Base-by-base conservation (phyloP, 2,113 vertebrate genomes). In the Microcebus lehilahytsara region DNA sequence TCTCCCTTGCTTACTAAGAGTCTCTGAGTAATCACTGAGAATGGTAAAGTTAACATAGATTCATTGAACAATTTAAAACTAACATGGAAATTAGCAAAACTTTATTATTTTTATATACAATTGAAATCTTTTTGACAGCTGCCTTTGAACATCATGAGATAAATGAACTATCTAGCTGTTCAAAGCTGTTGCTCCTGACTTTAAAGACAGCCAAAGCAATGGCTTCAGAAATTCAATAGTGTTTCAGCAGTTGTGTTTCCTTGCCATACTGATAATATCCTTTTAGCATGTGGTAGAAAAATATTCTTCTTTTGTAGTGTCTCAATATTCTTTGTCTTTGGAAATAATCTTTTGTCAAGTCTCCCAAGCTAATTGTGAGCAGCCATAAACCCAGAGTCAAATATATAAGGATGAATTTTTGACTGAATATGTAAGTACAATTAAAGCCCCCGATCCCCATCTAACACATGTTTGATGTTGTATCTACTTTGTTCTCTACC, bases 161-260 rank as follows among this genome's bases (percentile, higher is more conserved):
- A 98, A 98, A 97, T 3, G 2, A 98, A 98, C 91, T 97, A 85
- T 93, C 49, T 77, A 23, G 58, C 74, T 89, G 56, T 96, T 96
- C 97, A 95, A 97, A 97, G 97, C 97, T 98, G 90, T 92, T 91
- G 92, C 71, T 97, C 90, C 95, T 97, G 96, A 98, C 97, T 98
- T 98, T 98, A 98, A 97, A 97, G 83, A 96, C 84, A 98, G 96
- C 94, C 89, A 98, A 97, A 98, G 97, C 96, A 96, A 97, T 94
- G 80, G 90, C 92, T 98, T 98, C 91, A 98, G 98, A 97, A 98
- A 98, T 97, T 96, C 80, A 97, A 53, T 93, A 96, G 96, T 97
- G 95, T 98, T 97, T 97, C 97, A 97, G 98, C 94, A 98, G 98
- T 98, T 98, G 98, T 97, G 96, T 95, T 98, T 97, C 86, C 83